Evolutionary conservation across 2,888 invertebrate species (phyloP), one percentile per base, ranked within the genome.

Genomic region (Diarsia dahlii): DNA sequence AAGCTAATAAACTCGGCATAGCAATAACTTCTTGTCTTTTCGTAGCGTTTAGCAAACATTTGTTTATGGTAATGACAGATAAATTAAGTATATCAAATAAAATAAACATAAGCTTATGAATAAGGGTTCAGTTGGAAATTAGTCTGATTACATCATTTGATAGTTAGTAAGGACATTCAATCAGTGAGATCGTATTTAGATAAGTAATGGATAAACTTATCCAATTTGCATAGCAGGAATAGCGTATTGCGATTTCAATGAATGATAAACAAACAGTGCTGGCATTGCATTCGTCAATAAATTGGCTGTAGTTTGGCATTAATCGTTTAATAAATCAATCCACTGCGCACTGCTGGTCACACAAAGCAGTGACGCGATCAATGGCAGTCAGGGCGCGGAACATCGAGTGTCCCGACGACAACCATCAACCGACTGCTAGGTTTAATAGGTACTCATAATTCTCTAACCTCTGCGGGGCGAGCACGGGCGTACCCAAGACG

Each of bases 261-360:
- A 46, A n/a, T 72, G 13, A 15, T 48, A 56, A 48, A 45, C 63
- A 80, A 50, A 28, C 50, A 50, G 28, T 20, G 13, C 28, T 13
- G 3, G 50, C 45, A 58, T 15, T 74, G 2, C 20, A 54, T 78
- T 58, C 23, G 13, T 34, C 58, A 74, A 46, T 34, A 46, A 18
- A 64, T 52, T 20, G 34, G 18, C 18, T 12, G 34, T 28, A 20
- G 20, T n/a, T 0, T 9, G 34, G 28, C 18, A 9, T 60, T 66
- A 63, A 62, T 70, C 12, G 50, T 50, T 69, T 60, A 48, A 50
- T 82, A 65, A 69, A 62, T 76, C 64, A 65, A 39, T 68, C 39
- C 3, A 20, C 20, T 45, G 63, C 39, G 28, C 3, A 20, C 20
- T 45, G 62, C 45, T 63, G 56, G 50, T 58, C 1, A 39, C 52